Base-by-base conservation (phyloP, 2,113 vertebrate genomes). In the Bombycilla garrulus region DNA sequence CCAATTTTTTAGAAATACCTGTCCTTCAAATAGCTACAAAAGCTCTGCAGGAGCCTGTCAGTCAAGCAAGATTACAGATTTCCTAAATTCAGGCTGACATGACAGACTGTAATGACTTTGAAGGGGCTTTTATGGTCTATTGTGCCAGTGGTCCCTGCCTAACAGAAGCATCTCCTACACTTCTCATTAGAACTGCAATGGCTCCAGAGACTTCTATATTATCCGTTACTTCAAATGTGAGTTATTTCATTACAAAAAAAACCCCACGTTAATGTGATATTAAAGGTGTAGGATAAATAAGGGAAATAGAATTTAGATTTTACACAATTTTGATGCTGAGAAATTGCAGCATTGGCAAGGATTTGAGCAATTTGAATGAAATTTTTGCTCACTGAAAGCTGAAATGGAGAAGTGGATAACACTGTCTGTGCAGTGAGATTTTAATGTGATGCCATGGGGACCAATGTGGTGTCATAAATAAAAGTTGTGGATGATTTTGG, bases 61-160 rank as follows among this genome's bases (percentile, higher is more conserved):
- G 44, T 95, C 94, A 95, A 74, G 36, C 22, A 56, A 57, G 81
- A 93, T 96, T 88, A 96, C 61, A 94, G 60, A 40, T 18, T 87
- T 17, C 70, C 72, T 79, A 88, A 91, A 87, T 90, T 94, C 94
- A 93, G 45, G 53, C 66, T 80, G 81, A 86, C 56, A 35, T 48
- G 76, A 56, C 64, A 74, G 79, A 45, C 47, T 45, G 35, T 58
- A 76, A 81, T 96, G 86, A 81, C 91, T 94, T 54, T 83, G 81
- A 96, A 85, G 82, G 77, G 86, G 53, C 48, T 69, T 81, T 83
- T 81, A 88, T 0, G 2, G 66, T 76, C 72, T 85, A 48, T 86
- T 95, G 74, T 94, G 61, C 67, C 69, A 56, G 48, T 48, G 88
- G 82, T 89, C 67, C 42, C 47, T 88, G 53, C 29, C 47, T 62